Conservation (phyloP, 2,888 invertebrate genomes). For the Ceratothoa steindachneri region DNA sequence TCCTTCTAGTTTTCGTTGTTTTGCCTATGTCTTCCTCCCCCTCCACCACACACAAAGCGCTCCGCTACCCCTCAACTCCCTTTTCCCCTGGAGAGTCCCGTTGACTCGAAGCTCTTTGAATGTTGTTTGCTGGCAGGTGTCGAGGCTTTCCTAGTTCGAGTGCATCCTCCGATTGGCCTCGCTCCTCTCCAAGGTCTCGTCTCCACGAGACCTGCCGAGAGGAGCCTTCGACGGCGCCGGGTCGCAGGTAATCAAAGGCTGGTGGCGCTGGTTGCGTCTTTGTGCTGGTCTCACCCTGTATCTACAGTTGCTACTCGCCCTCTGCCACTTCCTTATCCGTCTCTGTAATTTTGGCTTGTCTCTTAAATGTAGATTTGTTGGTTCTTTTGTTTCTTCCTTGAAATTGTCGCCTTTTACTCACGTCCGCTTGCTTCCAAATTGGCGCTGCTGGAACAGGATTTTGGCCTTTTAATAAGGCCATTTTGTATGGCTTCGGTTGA, state of each 20-base stretch:
- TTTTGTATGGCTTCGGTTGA: too few species aligned
- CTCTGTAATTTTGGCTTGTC: too few species aligned
- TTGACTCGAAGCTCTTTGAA: neutral
- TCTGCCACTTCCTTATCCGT: neutral
- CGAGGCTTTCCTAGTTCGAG: neutral
- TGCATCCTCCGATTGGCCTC: neutral
- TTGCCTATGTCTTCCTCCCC: too few species aligned
- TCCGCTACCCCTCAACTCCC: too few species aligned
- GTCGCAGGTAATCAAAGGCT: neutral
- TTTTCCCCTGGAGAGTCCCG: too few species aligned
- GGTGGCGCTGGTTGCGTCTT: slow-evolving; percentile 42
- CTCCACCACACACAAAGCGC: too few species aligned
- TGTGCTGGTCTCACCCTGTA: slow-evolving; percentile 1
- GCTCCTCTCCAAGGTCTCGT: too few species aligned
- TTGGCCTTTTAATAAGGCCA: too few species aligned
- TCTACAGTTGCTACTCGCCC: slow-evolving; percentile 15
- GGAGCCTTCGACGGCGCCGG: neutral
- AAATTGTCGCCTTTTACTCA: neutral
- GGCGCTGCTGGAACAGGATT: too few species aligned
- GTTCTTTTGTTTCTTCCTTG: neutral
- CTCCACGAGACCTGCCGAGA: neutral
- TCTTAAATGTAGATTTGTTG: too few species aligned
- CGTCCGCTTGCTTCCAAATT: too few species aligned
- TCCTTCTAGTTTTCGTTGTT: too few species aligned
- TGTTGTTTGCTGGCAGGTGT: slow-evolving; percentile 5